Percentiles rank a stretch among this genome's conserved stretches.
phyloP scores from a whole-genome alignment of 1,140 invertebrate genomes.

The Drosophila dunni region DNA sequence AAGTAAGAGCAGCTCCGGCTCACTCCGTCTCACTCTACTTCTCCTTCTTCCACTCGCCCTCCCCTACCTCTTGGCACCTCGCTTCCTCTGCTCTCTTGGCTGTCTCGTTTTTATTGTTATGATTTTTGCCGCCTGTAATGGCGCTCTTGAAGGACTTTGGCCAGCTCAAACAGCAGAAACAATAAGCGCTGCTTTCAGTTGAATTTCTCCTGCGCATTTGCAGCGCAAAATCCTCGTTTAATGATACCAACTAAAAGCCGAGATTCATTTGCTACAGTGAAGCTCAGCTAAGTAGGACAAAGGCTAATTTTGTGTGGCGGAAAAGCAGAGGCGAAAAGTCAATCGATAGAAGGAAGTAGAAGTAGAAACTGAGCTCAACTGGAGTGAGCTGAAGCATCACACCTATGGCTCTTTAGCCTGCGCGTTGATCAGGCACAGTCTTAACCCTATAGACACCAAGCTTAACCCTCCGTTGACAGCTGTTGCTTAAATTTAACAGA shows the following conservation, averaged over 20 bases:
- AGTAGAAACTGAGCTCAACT: no score
- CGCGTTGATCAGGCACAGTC: no score
- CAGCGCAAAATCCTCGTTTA: constrained; percentile 51
- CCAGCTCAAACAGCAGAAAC: constrained; percentile 44
- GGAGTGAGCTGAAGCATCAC: no score
- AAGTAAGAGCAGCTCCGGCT: constrained; percentile 57
- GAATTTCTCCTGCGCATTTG: constrained; percentile 27
- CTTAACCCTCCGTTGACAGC: no score
- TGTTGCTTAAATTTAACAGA: no score
- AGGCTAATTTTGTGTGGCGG: background rate
- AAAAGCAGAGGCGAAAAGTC: background rate
- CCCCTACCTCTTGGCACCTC: background rate
- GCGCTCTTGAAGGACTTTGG: constrained; percentile 71
- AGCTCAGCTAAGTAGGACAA: background rate
- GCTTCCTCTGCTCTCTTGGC: background rate
- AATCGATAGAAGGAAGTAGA: no score
- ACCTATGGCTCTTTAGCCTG: no score
- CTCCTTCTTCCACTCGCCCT: background rate
- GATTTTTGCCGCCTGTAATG: constrained; percentile 78
- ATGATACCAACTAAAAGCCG: constrained; percentile 73
- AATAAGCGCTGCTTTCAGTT: constrained; percentile 50
- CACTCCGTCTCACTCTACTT: background rate
- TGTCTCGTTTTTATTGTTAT: constrained; percentile 77
- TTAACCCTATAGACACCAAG: no score
- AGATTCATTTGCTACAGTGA: constrained; percentile 48